phyloP scores from a whole-genome alignment of 2,888 invertebrate species.

The Mactromeris polynyma region DNA sequence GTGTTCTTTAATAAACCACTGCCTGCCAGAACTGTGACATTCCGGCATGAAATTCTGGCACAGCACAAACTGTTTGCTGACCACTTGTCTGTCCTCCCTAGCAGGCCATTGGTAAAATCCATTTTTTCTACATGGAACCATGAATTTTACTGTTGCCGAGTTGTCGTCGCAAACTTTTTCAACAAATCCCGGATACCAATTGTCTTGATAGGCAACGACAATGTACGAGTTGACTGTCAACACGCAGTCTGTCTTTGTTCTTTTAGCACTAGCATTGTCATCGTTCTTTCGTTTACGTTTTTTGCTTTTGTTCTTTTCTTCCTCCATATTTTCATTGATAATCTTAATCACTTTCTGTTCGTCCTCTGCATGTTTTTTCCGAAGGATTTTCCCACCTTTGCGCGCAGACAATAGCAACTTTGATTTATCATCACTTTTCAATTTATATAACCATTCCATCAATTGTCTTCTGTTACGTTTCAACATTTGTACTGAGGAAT shows the following conservation, averaged over 20 bases:
- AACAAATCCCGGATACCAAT: constrained; percentile 35
- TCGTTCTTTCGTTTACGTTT: background rate
- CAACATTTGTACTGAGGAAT: constrained; percentile 63
- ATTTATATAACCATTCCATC: constrained; percentile 53
- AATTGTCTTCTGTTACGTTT: constrained; percentile 58
- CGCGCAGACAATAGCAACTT: constrained; percentile 42
- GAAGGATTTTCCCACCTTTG: constrained; percentile 44
- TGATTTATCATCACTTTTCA: constrained; percentile 24
- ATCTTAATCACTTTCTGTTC: background rate
- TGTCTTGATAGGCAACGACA: constrained; percentile 14
- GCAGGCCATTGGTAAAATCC: constrained; percentile 16
- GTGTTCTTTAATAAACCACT: background rate
- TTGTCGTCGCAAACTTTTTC: background rate
- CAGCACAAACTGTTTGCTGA: constrained; percentile 13
- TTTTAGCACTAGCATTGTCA: background rate
- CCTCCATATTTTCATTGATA: background rate
- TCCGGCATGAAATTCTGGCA: background rate
- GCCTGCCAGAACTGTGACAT: background rate
- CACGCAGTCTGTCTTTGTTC: background rate
- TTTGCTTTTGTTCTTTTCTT: background rate
- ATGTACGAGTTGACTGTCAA: background rate
- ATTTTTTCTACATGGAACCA: constrained; percentile 15
- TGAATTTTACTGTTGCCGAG: constrained; percentile 10
- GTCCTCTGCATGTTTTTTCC: background rate
- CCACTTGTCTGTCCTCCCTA: constrained; percentile 22